Evolutionary conservation across 2,113 vertebrate genomes (phyloP), one percentile per base, ranked within the genome.

Genomic region (Pipa parva): DNA sequence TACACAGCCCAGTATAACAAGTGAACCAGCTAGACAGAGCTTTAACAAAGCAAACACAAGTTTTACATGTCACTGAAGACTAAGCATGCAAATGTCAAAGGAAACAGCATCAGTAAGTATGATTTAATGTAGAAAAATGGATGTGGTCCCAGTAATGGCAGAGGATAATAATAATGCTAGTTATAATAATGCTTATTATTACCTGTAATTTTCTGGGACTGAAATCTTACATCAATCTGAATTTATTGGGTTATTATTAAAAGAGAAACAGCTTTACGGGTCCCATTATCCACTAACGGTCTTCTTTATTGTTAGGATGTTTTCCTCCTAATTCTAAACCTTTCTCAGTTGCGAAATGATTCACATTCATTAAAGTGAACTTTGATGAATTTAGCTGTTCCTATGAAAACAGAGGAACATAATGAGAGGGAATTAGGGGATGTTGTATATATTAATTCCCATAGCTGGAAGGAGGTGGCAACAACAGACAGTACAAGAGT

Each of bases 151-250:
- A 52, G 21, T 51, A 68, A 68, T 42, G 20, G 46, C 22, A 42
- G 52, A 39, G 31, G 28, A 62, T 54, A 55, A 39, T n/a, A n/a
- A n/a, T n/a, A n/a, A n/a, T n/a, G n/a, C n/a, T n/a, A n/a, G n/a
- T n/a, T n/a, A n/a, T n/a, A n/a, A n/a, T 39, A 31, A 27, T 63
- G 17, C 13, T 51, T 36, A 63, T 68, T 26, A 42, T 51, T 57
- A 73, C 42, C 46, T 46, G 63, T 62, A 55, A 67, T 63, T 73
- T 51, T 59, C 42, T 20, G 17, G 39, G 36, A 57, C 54, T 37
- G 25, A 63, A 58, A 66, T 50, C 10, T 68, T 25, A 24, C 46
- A 57, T 50, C 45, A 57, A 61, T 72, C 28, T 42, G 52, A 63
- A 49, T 57, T n/a, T 37, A 29, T 51, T 49, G 49, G 57, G 46